Conservation (phyloP, 1,140 invertebrate species). For the Heliconius melpomene region DNA sequence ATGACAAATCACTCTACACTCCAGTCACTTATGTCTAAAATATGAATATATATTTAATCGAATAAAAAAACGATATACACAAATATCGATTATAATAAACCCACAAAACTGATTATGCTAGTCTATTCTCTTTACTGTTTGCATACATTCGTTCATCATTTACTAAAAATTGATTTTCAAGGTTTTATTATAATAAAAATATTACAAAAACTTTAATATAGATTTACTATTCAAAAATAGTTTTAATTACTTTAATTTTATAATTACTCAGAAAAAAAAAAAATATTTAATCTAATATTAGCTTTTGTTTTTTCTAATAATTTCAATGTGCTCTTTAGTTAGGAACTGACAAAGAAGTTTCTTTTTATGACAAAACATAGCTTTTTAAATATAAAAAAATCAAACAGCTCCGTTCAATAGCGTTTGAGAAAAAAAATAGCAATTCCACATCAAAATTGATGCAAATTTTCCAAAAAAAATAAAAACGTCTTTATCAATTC, state of each 20-base stretch:
- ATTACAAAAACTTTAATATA: constrained; percentile 4
- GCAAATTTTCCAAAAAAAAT: not conserved
- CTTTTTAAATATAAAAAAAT: no score
- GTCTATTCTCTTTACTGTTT: constrained; percentile 20
- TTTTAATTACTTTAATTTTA: not conserved
- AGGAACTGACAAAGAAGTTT: constrained; percentile 23
- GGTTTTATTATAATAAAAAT: not conserved
- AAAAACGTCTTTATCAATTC: constrained; percentile 17
- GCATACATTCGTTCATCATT: constrained; percentile 2
- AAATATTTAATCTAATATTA: not conserved
- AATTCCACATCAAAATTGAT: not conserved
- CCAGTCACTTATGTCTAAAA: not conserved
- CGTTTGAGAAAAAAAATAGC: constrained; percentile 9
- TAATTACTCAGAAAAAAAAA: not conserved
- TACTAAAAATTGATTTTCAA: constrained; percentile 3
- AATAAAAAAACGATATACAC: not conserved
- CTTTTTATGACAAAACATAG: no score
- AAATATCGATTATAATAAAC: constrained; percentile 9
- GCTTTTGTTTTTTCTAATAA: not conserved
- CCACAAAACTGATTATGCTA: constrained; percentile 35
- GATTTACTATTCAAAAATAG: constrained; percentile 3
- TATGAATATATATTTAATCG: not conserved
- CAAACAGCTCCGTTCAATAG: constrained; percentile 28
- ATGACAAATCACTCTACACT: not conserved
- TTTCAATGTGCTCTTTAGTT: constrained; percentile 11